Conservation (phyloP, 1,140 invertebrate species). For the Temnothorax longispinosus region DNA sequence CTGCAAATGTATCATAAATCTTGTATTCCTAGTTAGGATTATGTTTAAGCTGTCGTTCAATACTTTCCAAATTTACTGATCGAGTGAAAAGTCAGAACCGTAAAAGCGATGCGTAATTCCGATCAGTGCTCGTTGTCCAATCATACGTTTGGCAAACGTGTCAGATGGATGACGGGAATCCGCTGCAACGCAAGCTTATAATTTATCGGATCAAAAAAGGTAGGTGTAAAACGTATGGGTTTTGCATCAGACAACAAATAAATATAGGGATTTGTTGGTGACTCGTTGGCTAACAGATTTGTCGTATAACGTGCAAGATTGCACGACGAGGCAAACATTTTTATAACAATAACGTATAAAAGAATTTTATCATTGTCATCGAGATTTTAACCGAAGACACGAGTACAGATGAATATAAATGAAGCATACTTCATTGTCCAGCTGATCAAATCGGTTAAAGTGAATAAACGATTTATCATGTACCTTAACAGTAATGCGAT, state of each 20-base stretch:
- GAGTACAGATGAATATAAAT: constrained; percentile 23
- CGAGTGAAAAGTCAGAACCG: constrained; percentile 58
- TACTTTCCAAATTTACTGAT: constrained; percentile 52
- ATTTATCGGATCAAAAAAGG: constrained; percentile 85
- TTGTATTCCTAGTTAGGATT: constrained; percentile 21
- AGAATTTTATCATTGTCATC: constrained; percentile 58
- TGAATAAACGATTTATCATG: background rate
- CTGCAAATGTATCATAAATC: constrained; percentile 21
- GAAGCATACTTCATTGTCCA: background rate
- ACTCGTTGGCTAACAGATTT: constrained; percentile 72
- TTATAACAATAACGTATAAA: constrained; percentile 61
- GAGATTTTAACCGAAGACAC: constrained; percentile 44
- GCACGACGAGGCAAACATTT: constrained; percentile 69
- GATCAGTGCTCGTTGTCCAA: constrained; percentile 68
- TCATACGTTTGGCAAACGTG: constrained; percentile 77
- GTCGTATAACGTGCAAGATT: constrained; percentile 63
- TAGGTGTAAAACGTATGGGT: constrained; percentile 82
- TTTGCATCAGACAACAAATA: constrained; percentile 82
- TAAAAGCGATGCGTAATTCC: constrained; percentile 68
- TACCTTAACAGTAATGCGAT: constrained; percentile 6
- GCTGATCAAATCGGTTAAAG: background rate
- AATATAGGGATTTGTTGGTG: constrained; percentile 81
- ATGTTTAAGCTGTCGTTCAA: constrained; percentile 49
- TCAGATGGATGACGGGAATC: constrained; percentile 78
- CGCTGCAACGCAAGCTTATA: constrained; percentile 81